phyloP scores from a whole-genome alignment of 2,888 invertebrate species.

The Norana najaformis region DNA sequence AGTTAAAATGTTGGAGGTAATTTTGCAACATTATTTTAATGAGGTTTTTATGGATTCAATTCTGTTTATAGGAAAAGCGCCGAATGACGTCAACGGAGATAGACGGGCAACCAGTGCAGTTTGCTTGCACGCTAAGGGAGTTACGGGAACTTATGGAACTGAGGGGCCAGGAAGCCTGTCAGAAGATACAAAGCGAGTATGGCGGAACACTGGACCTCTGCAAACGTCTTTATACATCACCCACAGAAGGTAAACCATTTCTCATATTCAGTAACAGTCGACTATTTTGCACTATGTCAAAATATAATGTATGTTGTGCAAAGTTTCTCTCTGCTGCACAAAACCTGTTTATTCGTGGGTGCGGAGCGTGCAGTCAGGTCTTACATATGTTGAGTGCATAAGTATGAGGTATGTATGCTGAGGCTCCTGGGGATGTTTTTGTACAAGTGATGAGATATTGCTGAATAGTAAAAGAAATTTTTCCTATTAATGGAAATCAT shows the following conservation, averaged over 20 bases:
- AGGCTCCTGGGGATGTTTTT: no score
- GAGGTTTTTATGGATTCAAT: not conserved
- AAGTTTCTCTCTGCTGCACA: not conserved
- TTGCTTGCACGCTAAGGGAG: slow-evolving; percentile 93
- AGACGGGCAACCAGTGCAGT: slow-evolving; percentile 69
- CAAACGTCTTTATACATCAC: slow-evolving; percentile 93
- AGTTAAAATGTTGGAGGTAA: not conserved
- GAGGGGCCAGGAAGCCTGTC: slow-evolving; percentile 89
- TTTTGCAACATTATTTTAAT: not conserved
- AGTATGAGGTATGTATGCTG: no score
- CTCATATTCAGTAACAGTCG: not conserved
- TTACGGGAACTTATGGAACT: slow-evolving; percentile 98
- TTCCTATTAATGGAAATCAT: no score
- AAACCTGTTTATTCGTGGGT: not conserved
- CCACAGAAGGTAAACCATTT: slow-evolving; percentile 64
- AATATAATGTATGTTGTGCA: not conserved
- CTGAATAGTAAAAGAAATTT: no score
- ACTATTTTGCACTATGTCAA: not conserved
- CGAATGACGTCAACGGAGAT: slow-evolving; percentile 37
- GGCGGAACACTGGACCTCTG: slow-evolving; percentile 93
- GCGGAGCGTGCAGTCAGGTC: not conserved
- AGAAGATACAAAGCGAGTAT: slow-evolving; percentile 79
- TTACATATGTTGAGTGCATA: not conserved
- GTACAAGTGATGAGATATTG: no score
- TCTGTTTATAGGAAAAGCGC: slow-evolving; percentile 33